Base-by-base conservation (phyloP, 2,797 vertebrate species). In the Moxostoma hubbsi region DNA sequence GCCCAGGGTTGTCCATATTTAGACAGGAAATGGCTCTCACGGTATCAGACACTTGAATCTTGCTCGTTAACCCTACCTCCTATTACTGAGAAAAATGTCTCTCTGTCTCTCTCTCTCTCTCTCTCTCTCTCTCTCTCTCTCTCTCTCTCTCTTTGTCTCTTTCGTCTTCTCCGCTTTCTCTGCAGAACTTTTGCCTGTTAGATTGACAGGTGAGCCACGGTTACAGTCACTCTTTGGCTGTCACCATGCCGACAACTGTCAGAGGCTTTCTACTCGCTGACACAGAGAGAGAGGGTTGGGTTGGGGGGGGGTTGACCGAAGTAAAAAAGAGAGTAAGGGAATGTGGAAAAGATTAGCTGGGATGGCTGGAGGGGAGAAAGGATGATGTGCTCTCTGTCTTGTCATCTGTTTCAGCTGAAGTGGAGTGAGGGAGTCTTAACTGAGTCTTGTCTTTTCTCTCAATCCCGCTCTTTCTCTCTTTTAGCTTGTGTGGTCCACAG, bases 331-430 rank as follows among this genome's bases (percentile, higher is more conserved):
- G 67, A 73, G 63, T 36, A 10, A 68, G 69, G 79, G 47, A 81
- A 85, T 85, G 78, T 83, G 81, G 78, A 82, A 82, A 81, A 82
- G 77, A 85, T 83, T 80, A 85, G 58, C 78, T 50, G 24, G 64
- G 79, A 81, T 81, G 75, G 67, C 66, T 80, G 54, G 81, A 83
- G n/a, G 72, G 72, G 61, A 78, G 36, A 77, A 71, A 81, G 78
- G 67, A 51, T 81, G 75, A 81, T 81, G 75, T 81, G 79, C 49
- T 36, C 75, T 76, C 76, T 79, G 62, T 83, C 83, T 77, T 82
- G 81, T 85, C 78, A 82, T 85, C 75, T 77, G 65, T 62, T 65
- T 54, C 57, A 6, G 50, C 74, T 81, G 61, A 53, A 78, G 73
- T 71, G 65, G 58, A 80, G 77, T 75, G 81, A 77, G 71, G 51